Evolutionary conservation across 1,140 invertebrate species (phyloP).

Genomic region (Hypsibius dujardini): DNA sequence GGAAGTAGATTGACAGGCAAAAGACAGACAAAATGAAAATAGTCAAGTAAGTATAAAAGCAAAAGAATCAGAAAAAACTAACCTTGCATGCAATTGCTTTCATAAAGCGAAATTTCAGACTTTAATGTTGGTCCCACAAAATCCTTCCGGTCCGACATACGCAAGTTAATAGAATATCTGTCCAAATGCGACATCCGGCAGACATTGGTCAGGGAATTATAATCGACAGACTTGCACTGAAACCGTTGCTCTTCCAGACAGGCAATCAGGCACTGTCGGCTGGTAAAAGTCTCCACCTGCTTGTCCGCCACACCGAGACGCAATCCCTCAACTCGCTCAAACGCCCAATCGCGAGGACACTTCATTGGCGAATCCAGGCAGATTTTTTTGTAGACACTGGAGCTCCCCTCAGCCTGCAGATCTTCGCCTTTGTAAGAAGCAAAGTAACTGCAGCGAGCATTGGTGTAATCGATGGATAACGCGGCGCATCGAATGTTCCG

Average conservation of each 20-base stretch:
- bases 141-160: background rate
- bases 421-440: background rate
- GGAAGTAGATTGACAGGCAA: no score
- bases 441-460: background rate
- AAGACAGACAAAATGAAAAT: no score
- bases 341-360: conserved; percentile 4
- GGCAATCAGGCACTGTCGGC: background rate
- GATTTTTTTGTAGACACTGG: background rate
- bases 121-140: background rate
- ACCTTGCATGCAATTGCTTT: conserved; percentile 12
- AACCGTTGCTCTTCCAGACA: conserved; percentile 14
- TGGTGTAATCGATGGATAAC: conserved; percentile 2
- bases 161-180: background rate
- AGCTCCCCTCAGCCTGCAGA: background rate
- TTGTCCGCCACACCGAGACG: background rate
- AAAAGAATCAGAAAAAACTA: background rate
- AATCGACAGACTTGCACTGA: conserved; percentile 12
- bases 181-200: conserved; percentile 3
- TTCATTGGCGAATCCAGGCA: background rate
- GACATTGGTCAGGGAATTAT: background rate
- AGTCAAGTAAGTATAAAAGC: no score
- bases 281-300: background rate
- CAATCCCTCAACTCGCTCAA: background rate
- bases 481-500: background rate
- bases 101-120: conserved; percentile 1